Percentiles rank a stretch among this genome's conserved stretches.
phyloP scores from a whole-genome alignment of 2,797 vertebrate genomes.

The Sandelia bainsii region DNA sequence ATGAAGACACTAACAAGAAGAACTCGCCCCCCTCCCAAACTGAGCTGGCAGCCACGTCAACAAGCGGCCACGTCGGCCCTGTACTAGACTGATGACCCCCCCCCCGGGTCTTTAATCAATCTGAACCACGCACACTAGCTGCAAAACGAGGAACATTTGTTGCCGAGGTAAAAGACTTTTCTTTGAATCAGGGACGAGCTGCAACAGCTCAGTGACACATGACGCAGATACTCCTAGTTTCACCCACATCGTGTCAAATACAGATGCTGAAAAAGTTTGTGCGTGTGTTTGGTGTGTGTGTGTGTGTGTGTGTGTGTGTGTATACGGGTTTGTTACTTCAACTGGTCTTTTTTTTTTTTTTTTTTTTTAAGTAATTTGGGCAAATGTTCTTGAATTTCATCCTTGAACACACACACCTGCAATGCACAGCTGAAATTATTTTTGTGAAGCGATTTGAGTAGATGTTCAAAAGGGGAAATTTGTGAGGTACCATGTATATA shows the following conservation, averaged over 20 bases:
- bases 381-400: constrained; percentile 54
- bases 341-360: constrained; percentile 41
- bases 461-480: constrained; percentile 40
- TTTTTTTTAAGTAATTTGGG: constrained; percentile 50
- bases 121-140: constrained; percentile 55
- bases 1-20: constrained; percentile 61
- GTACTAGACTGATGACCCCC: constrained; percentile 15
- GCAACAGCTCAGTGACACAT: constrained; percentile 64
- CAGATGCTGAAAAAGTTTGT: constrained; percentile 67
- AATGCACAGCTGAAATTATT: constrained; percentile 67
- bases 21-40: constrained; percentile 18
- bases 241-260: constrained; percentile 57
- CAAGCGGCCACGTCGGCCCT: constrained; percentile 7
- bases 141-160: constrained; percentile 48
- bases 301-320: constrained; percentile 52
- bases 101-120: constrained; percentile 22
- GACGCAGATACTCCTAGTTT: constrained; percentile 49
- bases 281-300: constrained; percentile 45
- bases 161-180: constrained; percentile 67
- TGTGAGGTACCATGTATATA: constrained; percentile 79
- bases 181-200: constrained; percentile 80
- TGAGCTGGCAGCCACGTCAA: background rate
- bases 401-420: constrained; percentile 51
- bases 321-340: constrained; percentile 69
- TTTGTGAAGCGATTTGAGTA: constrained; percentile 66